Base-by-base conservation (phyloP, 2,113 vertebrate species). In the Gadus chalcogrammus region DNA sequence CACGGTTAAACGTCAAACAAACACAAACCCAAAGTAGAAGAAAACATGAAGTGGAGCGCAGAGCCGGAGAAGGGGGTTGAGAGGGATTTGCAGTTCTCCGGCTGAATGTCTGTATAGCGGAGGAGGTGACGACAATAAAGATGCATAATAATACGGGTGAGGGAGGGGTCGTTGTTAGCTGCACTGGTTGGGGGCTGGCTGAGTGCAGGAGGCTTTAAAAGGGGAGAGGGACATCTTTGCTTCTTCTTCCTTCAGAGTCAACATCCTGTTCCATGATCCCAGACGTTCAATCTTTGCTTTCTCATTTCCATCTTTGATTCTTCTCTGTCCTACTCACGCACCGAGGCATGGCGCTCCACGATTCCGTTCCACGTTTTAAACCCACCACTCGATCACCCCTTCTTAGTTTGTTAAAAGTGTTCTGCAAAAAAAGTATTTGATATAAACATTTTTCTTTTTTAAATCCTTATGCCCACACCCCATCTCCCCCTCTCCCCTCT, bases 151-250 rank as follows among this genome's bases (percentile, higher is more conserved):
- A 55, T 4, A 79, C 67, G 63, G 58, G 70, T 64, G 8, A 24
- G 53, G 68, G 18, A 64, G 15, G 12, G 67, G 64, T n/a, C 73
- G 66, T 11, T 70, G 73, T 81, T 66, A 58, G 60, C 67, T 80
- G 17, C 61, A 64, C n/a, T 68, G 65, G 60, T 22, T 69, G 61
- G 62, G 71, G 20, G 69, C 59, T 52, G 65, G 77, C 76, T 91
- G 87, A 91, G 88, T 89, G 88, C 87, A 90, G 89, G 75, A 83
- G 76, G 71, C 71, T 20, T 79, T 82, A 73, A 18, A 68, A 1
- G 31, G 70, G 74, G 74, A 79, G 81, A 64, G 61, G 71, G 60
- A 70, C 67, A 82, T 87, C 75, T 78, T 35, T 82, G 71, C 22
- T 31, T 77, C 75, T 67, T 78, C 68, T 56, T 16, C 75, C 72